Percentiles rank a stretch among this genome's conserved stretches.
Conservation (phyloP, 1,140 invertebrate species). For the Eufriesea mexicana region DNA sequence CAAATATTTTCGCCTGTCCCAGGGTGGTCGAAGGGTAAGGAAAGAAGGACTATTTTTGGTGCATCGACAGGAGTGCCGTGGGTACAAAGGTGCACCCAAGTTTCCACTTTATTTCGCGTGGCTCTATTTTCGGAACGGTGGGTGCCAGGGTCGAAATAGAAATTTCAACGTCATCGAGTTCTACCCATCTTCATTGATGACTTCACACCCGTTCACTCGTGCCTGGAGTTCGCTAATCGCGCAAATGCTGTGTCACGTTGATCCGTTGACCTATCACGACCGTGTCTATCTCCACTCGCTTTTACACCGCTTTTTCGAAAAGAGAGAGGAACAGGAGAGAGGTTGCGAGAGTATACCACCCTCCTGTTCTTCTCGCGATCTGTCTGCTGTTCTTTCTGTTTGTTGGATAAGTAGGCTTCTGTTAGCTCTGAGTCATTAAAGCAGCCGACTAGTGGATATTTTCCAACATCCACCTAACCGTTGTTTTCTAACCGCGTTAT, state of each 20-base stretch:
- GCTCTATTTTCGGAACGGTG: constrained; percentile 64
- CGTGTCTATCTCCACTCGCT: not conserved
- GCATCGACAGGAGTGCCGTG: constrained; percentile 52
- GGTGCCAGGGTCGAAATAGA: constrained; percentile 66
- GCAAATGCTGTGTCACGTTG: constrained; percentile 33
- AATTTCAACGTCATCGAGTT: constrained; percentile 62
- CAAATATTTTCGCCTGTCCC: constrained; percentile 33
- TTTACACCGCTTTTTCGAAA: not conserved
- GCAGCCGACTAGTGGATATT: not conserved
- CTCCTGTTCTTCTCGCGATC: not conserved
- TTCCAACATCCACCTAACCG: not conserved
- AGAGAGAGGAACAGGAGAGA: no score
- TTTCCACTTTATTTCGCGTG: constrained; percentile 63
- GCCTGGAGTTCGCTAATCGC: constrained; percentile 37
- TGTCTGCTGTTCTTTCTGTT: not conserved
- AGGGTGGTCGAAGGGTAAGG: not conserved
- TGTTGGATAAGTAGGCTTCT: not conserved
- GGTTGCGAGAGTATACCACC: not conserved
- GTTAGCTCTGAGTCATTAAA: not conserved
- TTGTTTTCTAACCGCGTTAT: not conserved
- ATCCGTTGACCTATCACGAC: constrained; percentile 38
- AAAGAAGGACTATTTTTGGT: constrained; percentile 60
- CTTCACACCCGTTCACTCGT: constrained; percentile 55
- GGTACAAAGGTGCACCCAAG: constrained; percentile 63
- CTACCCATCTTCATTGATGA: constrained; percentile 69